Conservation (phyloP, 1,140 invertebrate genomes). For the Rhopalosiphum padi region DNA sequence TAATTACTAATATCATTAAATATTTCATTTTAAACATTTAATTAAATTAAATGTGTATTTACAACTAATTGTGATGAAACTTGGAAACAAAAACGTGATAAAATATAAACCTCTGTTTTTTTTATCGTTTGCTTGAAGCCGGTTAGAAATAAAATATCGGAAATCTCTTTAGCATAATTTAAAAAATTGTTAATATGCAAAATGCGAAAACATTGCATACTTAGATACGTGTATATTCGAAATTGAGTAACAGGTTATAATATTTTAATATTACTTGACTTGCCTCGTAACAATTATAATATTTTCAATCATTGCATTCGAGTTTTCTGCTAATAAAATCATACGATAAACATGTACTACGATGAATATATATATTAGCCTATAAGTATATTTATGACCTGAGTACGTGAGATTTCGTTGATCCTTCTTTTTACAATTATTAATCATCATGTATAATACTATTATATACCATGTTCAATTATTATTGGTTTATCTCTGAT, state of each 20-base stretch:
- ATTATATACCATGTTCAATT: background rate
- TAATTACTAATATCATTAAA: background rate
- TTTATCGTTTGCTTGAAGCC: background rate
- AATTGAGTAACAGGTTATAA: background rate
- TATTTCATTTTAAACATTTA: background rate
- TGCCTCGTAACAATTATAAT: background rate
- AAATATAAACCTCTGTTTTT: background rate
- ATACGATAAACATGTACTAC: background rate
- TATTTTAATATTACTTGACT: background rate
- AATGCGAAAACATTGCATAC: background rate
- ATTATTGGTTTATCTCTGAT: background rate
- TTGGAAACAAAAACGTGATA: background rate
- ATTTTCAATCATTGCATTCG: background rate
- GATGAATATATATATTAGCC: background rate
- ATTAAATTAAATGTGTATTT: background rate
- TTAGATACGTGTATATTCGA: background rate
- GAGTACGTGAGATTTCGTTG: background rate
- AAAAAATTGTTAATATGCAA: background rate
- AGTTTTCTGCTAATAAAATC: background rate
- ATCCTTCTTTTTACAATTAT: background rate
- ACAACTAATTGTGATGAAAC: background rate
- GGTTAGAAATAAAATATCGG: background rate
- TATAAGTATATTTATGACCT: background rate
- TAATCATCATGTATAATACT: background rate
- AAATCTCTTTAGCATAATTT: background rate